These are phyloP conservation scores for Heliconius ismenius DNA, from an alignment of 2,888 invertebrate genomes.

Conservation along the genomic window DNA sequence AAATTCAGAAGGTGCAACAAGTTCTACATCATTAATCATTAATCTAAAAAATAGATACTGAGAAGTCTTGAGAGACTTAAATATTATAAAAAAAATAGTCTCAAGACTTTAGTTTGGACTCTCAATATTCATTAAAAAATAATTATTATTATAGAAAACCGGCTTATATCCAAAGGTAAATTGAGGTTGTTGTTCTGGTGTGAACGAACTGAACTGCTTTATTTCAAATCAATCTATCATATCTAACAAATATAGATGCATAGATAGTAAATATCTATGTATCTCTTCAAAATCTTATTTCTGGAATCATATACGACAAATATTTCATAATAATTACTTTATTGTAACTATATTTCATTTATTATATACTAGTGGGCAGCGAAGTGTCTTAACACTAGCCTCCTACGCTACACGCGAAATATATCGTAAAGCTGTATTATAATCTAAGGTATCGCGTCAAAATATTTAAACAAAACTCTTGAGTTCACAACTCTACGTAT, in stretches of 20 bases:
- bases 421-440: too few species aligned
- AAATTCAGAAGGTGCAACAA: neutral
- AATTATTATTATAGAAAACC: neutral
- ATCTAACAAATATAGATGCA: neutral
- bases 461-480: too few species aligned
- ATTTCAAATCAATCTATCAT: neutral
- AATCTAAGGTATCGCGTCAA: too few species aligned
- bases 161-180: slow-evolving; percentile 12
- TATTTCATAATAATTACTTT: too few species aligned
- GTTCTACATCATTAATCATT: neutral
- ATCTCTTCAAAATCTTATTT: neutral
- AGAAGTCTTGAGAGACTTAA: neutral
- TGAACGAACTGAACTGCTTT: slow-evolving; percentile 10
- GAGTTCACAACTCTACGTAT: neutral
- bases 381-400: too few species aligned
- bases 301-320: too few species aligned
- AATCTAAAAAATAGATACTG: neutral
- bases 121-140: neutral
- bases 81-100: neutral
- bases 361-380: too few species aligned
- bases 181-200: slow-evolving; percentile 4
- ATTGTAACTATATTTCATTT: too few species aligned
- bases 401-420: too few species aligned
- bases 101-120: neutral
- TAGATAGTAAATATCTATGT: neutral